Evolutionary conservation across 2,113 vertebrate species (phyloP), one percentile per base, ranked within the genome.

Genomic region (Triplophysa siluroides): DNA sequence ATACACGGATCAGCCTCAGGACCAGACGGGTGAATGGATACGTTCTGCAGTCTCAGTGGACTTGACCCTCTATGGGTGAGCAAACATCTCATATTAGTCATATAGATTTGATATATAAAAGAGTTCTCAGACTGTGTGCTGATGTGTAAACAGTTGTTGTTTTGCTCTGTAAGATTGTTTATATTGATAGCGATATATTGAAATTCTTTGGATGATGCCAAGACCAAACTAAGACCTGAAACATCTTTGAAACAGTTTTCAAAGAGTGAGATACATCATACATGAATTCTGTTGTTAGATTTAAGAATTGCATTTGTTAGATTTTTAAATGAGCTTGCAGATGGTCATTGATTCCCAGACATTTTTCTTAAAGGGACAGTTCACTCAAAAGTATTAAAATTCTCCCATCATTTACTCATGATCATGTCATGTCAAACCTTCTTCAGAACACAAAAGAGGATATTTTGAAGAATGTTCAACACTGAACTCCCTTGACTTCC

Each of bases 61-160:
- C 90, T 94, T 89, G 93, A 94, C 88, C 91, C 92, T 78, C 87
- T 94, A 52, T 94, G 93, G 93, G 93, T 94, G 86, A 93, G 93
- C 92, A 85, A 83, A 19, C 66, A 29, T n/a, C 45, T 67, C 18
- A 64, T 52, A 1, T 64, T 3, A 60, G 19, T 38, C 33, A 38
- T 38, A 38, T 38, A 38, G 33, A 38, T 38, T 38, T 7, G 0
- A 38, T 7, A 38, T 38, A 38, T 38, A 38, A 38, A 38, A 38
- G 33, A 38, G 33, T 38, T 1, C 8, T 38, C 47, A 41, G 24
- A 63, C 43, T 38, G 43, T 10, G 19, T 29, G 12, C 33, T 18
- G 69, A 33, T 50, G 43, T 75, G 21, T 33, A 33, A 63, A 11
- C 7, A 41, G 33, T 7, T 38, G 16, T 52, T 29, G 2, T 26